These are phyloP conservation scores for Morinoia aosen DNA, from an alignment of 2,888 invertebrate species.

Conservation along the genomic window DNA sequence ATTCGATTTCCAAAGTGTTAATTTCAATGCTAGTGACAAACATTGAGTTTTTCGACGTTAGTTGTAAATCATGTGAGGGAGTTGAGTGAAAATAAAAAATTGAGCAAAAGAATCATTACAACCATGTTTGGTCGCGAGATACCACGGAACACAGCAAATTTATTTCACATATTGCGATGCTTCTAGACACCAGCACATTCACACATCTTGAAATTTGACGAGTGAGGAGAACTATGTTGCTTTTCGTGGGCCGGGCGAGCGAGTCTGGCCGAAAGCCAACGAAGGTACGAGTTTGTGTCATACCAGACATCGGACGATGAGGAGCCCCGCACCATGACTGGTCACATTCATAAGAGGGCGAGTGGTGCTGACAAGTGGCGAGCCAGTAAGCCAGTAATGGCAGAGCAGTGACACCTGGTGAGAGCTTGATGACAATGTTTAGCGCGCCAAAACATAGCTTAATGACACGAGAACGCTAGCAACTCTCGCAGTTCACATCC, in stretches of 20 bases:
- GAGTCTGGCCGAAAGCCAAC: background rate
- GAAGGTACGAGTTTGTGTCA: background rate
- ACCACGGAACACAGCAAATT: background rate
- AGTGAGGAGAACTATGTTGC: background rate
- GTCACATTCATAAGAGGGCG: constrained; percentile 26
- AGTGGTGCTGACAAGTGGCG: constrained; percentile 14
- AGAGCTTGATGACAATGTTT: constrained; percentile 44
- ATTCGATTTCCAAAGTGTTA: too few species aligned
- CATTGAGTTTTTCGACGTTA: background rate
- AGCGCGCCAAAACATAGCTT: constrained; percentile 34
- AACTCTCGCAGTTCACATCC: background rate
- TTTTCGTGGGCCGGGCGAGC: background rate
- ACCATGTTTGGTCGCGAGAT: background rate
- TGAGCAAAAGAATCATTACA: background rate
- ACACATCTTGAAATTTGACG: background rate
- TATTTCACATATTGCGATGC: background rate
- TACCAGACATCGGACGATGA: background rate
- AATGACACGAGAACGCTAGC: constrained; percentile 12
- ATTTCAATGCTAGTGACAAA: too few species aligned
- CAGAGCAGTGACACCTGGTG: constrained; percentile 46
- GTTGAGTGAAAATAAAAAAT: background rate
- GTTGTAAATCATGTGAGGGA: background rate
- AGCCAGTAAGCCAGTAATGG: constrained; percentile 26
- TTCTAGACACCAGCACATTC: background rate
- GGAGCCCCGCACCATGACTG: constrained; percentile 19